Evolutionary conservation across 2,113 vertebrate species (phyloP).

Genomic region (Tragelaphus strepsiceros): DNA sequence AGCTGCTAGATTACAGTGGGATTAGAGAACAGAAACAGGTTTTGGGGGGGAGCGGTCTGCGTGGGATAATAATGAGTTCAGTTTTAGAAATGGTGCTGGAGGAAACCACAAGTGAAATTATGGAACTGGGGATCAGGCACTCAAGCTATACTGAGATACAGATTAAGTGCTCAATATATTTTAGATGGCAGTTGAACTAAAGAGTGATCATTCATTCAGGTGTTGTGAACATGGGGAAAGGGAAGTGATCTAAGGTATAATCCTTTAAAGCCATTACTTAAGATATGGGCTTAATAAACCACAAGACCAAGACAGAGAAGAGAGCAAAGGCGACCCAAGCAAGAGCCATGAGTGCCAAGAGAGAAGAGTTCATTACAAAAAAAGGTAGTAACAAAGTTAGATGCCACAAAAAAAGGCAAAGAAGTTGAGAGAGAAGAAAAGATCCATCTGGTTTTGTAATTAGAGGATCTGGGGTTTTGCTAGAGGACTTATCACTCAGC

Average conservation of each 20-base stretch:
- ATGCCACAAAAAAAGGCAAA: background rate
- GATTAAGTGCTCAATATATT: background rate
- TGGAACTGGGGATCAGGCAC: background rate
- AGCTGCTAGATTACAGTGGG: background rate
- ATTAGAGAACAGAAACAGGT: background rate
- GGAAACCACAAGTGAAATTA: background rate
- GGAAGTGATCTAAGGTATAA: background rate
- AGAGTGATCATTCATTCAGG: background rate
- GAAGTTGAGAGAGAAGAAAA: background rate
- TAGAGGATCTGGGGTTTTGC: background rate
- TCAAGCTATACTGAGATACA: background rate
- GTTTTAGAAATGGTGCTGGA: background rate
- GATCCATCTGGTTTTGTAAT: background rate
- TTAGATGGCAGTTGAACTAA: background rate
- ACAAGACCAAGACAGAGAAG: background rate
- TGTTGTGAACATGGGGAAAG: background rate
- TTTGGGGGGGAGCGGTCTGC: accelerated
- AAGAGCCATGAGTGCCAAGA: background rate
- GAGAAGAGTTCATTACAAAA: background rate
- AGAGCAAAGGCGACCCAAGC: background rate
- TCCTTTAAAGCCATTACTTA: background rate
- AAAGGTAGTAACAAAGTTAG: background rate
- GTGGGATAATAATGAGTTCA: background rate
- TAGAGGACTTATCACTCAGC: background rate
- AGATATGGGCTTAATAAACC: background rate